A percentile compares a stretch with the other conserved stretches of the same genome.
Evolutionary conservation across 64 coral and sea anemone species (phyloP).

Genomic region (Montipora sp.): DNA sequence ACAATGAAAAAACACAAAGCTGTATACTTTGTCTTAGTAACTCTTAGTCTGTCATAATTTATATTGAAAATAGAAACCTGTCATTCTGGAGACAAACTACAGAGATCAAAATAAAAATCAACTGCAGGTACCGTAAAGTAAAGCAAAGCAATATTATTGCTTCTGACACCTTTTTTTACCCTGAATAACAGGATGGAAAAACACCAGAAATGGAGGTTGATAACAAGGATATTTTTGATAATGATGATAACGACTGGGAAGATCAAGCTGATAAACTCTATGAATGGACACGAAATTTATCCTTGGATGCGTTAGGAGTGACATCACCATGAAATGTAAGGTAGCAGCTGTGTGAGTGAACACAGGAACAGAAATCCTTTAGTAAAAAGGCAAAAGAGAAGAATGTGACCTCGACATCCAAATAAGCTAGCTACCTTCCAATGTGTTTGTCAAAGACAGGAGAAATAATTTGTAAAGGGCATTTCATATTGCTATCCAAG

Average conservation of each 20-base stretch:
- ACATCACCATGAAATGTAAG: conserved; percentile 33
- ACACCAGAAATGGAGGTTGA: conserved; percentile 1
- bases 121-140: too few relatives aligned
- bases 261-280: conserved; percentile 96
- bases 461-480: not conserved
- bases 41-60: not conserved
- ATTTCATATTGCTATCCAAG: not conserved
- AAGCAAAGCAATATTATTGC: too few relatives aligned
- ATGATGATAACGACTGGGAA: conserved; percentile 80
- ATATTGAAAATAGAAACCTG: too few relatives aligned
- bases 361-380: not conserved
- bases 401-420: not conserved
- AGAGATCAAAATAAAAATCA: too few relatives aligned
- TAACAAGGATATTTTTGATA: conserved; percentile 76
- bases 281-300: conserved; percentile 95
- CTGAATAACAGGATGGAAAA: conserved; percentile 11
- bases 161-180: not conserved
- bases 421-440: not conserved
- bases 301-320: conserved; percentile 84
- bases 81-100: too few relatives aligned
- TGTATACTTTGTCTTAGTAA: too few relatives aligned
- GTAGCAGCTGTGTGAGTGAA: not conserved
- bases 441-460: not conserved
- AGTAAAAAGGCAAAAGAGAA: too few relatives aligned
- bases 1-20: too few relatives aligned